Percentiles rank a stretch among this genome's conserved stretches.
Conservation (phyloP, 1,140 invertebrate genomes). For the Drosophila auraria region DNA sequence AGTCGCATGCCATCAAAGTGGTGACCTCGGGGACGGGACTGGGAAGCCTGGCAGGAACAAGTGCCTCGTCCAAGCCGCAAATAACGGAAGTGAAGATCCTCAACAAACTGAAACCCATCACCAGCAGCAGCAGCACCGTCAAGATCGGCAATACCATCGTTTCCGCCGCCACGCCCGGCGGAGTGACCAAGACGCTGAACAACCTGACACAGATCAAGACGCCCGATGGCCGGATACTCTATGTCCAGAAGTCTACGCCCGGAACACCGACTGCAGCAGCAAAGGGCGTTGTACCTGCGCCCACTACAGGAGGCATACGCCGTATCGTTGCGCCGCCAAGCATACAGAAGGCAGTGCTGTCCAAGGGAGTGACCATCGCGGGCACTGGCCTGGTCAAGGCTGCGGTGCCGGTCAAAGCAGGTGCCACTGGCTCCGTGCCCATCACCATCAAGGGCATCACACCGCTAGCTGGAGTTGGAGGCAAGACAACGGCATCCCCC, state of each 20-base stretch:
- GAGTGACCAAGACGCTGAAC: slow-evolving; percentile 27
- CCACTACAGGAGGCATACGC: slow-evolving; percentile 21
- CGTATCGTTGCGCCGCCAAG: slow-evolving; percentile 29
- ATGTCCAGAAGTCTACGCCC: slow-evolving; percentile 49
- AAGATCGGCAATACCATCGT: slow-evolving; percentile 60
- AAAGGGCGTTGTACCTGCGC: slow-evolving; percentile 13
- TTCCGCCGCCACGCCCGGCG: background rate
- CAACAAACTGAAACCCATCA: slow-evolving; percentile 53
- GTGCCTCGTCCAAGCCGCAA: slow-evolving; percentile 20
- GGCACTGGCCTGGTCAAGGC: slow-evolving; percentile 58
- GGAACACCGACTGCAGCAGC: background rate
- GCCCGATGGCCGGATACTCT: slow-evolving; percentile 60
- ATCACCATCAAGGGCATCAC: slow-evolving; percentile 58
- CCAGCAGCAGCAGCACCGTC: slow-evolving; percentile 18
- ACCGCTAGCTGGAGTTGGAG: slow-evolving; percentile 10
- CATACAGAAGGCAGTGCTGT: slow-evolving; percentile 58
- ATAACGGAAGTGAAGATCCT: slow-evolving; percentile 61
- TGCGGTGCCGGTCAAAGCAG: slow-evolving; percentile 11
- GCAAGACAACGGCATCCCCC: slow-evolving; percentile 7
- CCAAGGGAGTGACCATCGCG: slow-evolving; percentile 49
- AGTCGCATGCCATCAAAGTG: slow-evolving; percentile 55
- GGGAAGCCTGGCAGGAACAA: background rate
- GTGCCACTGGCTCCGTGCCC: slow-evolving; percentile 3
- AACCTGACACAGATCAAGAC: slow-evolving; percentile 66
- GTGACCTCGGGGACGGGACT: slow-evolving; percentile 28